Conservation (phyloP, 2,797 vertebrate genomes). For the Danio aesculapii region DNA sequence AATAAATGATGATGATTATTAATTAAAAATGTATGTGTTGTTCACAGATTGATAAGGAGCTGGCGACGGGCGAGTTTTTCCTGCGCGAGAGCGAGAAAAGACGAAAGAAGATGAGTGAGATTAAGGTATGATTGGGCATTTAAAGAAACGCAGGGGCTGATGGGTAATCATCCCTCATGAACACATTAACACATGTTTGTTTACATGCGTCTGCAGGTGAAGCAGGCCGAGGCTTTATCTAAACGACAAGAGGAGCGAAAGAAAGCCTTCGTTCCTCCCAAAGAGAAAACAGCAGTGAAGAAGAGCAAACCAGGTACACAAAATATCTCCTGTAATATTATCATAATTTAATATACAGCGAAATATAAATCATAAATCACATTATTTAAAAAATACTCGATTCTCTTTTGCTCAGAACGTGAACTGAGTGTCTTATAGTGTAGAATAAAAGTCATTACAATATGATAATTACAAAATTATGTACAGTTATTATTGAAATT, state of each 20-base stretch:
- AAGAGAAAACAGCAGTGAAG: constrained; percentile 87
- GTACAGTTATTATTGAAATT: too few relatives aligned
- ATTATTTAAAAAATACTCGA: too few relatives aligned
- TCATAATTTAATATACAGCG: too few relatives aligned
- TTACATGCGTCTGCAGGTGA: constrained; percentile 82
- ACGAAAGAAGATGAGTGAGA: constrained; percentile 88
- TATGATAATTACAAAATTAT: too few relatives aligned
- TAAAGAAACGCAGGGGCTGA: neutral
- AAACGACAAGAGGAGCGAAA: constrained; percentile 92
- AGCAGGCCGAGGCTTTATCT: constrained; percentile 86
- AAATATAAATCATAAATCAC: too few relatives aligned
- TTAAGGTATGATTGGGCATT: constrained; percentile 81
- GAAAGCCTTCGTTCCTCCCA: constrained; percentile 94
- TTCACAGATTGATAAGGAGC: constrained; percentile 88
- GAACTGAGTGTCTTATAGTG: too few relatives aligned
- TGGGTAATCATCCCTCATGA: neutral
- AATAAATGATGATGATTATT: too few relatives aligned
- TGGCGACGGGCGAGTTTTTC: constrained; percentile 96
- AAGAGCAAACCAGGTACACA: constrained; percentile 84
- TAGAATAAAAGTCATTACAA: too few relatives aligned
- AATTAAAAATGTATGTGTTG: too few relatives aligned
- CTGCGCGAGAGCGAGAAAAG: constrained; percentile 90
- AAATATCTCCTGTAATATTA: too few relatives aligned
- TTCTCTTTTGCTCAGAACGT: too few relatives aligned
- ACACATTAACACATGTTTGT: neutral